Evolutionary conservation across 2,113 vertebrate species (phyloP).

Genomic region (Halichoerus grypus): DNA sequence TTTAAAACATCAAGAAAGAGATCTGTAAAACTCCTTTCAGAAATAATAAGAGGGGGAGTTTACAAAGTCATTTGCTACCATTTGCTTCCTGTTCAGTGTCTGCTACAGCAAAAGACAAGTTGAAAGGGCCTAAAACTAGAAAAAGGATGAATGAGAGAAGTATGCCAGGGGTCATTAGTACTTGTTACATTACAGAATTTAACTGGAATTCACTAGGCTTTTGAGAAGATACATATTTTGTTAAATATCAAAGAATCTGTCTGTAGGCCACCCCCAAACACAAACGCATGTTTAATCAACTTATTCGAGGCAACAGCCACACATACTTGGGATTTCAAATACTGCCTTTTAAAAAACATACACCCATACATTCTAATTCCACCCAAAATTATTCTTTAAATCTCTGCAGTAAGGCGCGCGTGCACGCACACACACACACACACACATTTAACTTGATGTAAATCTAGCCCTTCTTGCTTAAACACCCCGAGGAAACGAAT

Average conservation of each 20-base stretch:
- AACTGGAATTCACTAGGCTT: not conserved
- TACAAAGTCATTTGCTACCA: slow-evolving; percentile 54
- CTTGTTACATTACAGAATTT: slow-evolving; percentile 33
- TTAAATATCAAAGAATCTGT: slow-evolving; percentile 19
- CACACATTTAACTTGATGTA: not conserved
- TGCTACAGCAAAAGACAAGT: slow-evolving; percentile 54
- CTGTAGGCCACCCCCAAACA: slow-evolving; percentile 38
- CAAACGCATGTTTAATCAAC: slow-evolving; percentile 45
- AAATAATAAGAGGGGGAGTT: not conserved
- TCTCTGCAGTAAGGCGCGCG: not conserved
- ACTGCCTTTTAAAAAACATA: slow-evolving; percentile 4
- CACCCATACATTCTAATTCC: slow-evolving; percentile 8
- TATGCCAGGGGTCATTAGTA: not conserved
- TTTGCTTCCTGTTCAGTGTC: slow-evolving; percentile 2
- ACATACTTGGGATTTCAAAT: slow-evolving; percentile 40
- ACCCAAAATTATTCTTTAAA: slow-evolving; percentile 51
- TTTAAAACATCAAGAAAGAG: not conserved
- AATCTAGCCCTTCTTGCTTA: slow-evolving; percentile 16
- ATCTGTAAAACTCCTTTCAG: not conserved
- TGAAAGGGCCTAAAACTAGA: slow-evolving; percentile 13
- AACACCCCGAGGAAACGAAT: slow-evolving; percentile 11
- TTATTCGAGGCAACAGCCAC: slow-evolving; percentile 5
- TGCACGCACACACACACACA: not conserved
- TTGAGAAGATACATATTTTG: slow-evolving; percentile 9
- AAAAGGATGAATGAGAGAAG: not conserved